A percentile compares a stretch with the other conserved stretches of the same genome.
phyloP scores from a whole-genome alignment of 92 coral and sea anemone species.

The Metridium senile region DNA sequence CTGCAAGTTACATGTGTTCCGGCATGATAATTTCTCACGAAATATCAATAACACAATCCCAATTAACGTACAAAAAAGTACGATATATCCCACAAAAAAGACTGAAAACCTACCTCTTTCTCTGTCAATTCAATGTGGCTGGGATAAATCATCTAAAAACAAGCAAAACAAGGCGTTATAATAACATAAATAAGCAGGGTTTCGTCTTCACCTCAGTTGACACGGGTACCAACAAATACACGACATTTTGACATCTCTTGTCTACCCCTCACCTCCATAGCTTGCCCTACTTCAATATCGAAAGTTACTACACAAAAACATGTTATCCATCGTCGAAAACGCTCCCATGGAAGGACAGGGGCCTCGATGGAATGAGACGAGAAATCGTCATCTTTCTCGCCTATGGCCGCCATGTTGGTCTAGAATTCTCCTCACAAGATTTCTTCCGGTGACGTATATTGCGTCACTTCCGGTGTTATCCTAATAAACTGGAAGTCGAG shows the following conservation, averaged over 20 bases:
- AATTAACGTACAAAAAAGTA: neutral
- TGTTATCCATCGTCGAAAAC: constrained; percentile 95
- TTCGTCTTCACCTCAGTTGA: constrained; percentile 10
- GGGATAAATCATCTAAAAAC: constrained; percentile 84
- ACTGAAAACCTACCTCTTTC: constrained; percentile 73
- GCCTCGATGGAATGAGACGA: constrained; percentile 58
- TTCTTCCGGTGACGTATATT: constrained; percentile 39
- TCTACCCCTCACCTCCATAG: constrained; percentile 77
- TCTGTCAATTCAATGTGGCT: constrained; percentile 85
- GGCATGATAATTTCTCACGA: no score
- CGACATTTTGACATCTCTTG: neutral
- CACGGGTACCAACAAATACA: constrained; percentile 19
- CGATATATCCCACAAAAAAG: neutral
- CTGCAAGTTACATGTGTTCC: no score
- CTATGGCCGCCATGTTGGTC: constrained; percentile 74
- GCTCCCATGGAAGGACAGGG: constrained; percentile 92
- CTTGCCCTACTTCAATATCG: constrained; percentile 97
- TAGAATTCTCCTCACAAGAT: neutral
- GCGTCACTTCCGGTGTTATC: constrained; percentile 36
- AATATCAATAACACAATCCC: neutral
- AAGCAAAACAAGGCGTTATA: constrained; percentile 8
- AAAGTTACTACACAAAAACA: constrained; percentile 97
- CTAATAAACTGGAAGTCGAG: neutral
- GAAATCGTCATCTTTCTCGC: constrained; percentile 55
- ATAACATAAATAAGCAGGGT: neutral